Base-by-base conservation (phyloP, 2,113 vertebrate genomes). In the Edolisoma coerulescens region DNA sequence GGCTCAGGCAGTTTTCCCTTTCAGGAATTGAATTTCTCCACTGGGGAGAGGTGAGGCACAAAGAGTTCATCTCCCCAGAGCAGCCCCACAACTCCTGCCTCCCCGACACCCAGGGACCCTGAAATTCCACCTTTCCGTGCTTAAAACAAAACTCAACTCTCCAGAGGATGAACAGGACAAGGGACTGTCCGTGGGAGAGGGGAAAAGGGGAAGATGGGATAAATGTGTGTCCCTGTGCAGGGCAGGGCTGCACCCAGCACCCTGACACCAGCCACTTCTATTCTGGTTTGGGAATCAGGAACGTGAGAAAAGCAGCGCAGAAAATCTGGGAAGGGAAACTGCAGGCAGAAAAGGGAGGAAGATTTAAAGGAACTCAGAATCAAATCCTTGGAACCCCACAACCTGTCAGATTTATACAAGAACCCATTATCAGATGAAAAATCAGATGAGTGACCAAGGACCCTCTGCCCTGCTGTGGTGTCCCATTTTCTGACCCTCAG, bases 201-300 rank as follows among this genome's bases (percentile, higher is more conserved):
- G 18, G 4, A 13, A 19, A 42, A 42, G 32, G 30, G 20, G 8
- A 61, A 23, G 37, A 11, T 3, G 87, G 12, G 6, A 33, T 35
- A 52, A 37, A 14, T 0, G 3, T 4, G 10, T 3, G 7, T 41
- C 11, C n/a, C 19, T 0, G 2, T 4, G 54, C 50, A 20, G 39
- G 61, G 42, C 56, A 2, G 21, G 13, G 53, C 47, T n/a, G 32
- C 33, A 4, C 44, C 33, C 45, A 0, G 20, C 21, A 11, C 4
- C 27, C 57, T 14, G 11, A 3, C 56, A 7, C 21, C 56, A 42
- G 5, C 2, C 32, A 9, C 16, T 11, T 12, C 45, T 44, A 0
- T 17, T 32, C 26, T 1, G 6, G 0, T 21, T 7, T 18, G 57
- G 68, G 47, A 4, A 14, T 9, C 27, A 32, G 68, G 47, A 32